phyloP scores from a whole-genome alignment of 1,140 invertebrate species.

The Pristionchus pacificus region DNA sequence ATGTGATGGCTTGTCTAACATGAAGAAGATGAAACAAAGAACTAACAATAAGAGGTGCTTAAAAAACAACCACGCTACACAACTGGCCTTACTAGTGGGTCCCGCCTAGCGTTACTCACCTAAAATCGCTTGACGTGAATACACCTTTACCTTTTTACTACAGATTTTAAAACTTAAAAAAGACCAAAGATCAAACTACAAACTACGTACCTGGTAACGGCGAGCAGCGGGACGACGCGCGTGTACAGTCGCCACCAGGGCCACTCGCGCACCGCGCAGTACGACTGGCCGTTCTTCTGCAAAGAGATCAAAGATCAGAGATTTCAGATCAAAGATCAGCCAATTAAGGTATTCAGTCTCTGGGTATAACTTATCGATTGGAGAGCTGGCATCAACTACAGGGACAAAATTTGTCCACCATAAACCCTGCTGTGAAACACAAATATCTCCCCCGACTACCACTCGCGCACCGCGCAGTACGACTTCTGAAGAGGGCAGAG shows the following conservation, averaged over 20 bases:
- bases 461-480: neutral
- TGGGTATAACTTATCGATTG: neutral
- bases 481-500: too few species aligned
- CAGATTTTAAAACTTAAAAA: too few species aligned
- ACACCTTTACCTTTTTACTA: too few species aligned
- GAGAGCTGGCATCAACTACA: neutral
- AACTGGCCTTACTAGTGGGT: too few species aligned
- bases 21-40: too few species aligned
- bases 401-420: slow-evolving; percentile 2
- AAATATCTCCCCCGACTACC: neutral
- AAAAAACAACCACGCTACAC: neutral
- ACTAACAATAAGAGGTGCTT: too few species aligned
- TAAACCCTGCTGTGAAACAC: neutral
- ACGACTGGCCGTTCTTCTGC: slow-evolving; percentile 28
- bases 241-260: slow-evolving; percentile 45
- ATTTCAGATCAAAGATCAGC: too few species aligned
- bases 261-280: slow-evolving; percentile 41
- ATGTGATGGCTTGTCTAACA: too few species aligned
- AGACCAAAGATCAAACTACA: slow-evolving; percentile 17
- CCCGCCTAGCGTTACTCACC: slow-evolving; percentile 8
- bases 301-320: neutral
- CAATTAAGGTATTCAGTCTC: neutral
- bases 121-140: too few species aligned
- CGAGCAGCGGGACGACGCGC: slow-evolving; percentile 36
- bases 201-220: slow-evolving; percentile 33